Conservation (phyloP, 2,797 vertebrate genomes). For the Paratrypauchen microcephalus region DNA sequence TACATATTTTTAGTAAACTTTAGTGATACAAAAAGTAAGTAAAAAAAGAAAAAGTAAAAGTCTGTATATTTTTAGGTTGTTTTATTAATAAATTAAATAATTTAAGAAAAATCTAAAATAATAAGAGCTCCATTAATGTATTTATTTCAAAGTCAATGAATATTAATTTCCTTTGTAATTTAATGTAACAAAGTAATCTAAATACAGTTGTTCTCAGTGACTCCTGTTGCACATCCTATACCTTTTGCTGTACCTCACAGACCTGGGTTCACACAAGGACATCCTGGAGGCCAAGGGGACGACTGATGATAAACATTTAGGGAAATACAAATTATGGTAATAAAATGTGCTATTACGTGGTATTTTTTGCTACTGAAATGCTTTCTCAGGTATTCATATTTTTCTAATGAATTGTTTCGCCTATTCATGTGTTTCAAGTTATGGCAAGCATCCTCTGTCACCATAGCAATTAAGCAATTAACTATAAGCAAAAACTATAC, state of each 20-base stretch:
- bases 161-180: background rate
- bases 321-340: background rate
- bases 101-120: background rate
- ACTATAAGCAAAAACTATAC: too few species aligned
- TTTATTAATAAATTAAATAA: background rate
- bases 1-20: background rate
- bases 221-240: background rate
- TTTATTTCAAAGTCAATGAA: background rate
- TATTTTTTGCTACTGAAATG: background rate
- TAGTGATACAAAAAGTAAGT: background rate
- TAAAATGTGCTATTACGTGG: background rate
- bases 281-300: background rate
- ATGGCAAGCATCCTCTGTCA: too few species aligned
- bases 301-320: background rate
- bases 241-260: background rate
- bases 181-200: background rate
- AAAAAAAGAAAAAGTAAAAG: background rate
- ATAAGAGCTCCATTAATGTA: background rate
- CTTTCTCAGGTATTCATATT: background rate
- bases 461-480: too few species aligned
- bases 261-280: slow-evolving; percentile 4
- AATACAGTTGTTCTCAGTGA: background rate
- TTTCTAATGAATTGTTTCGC: background rate
- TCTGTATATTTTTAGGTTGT: background rate
- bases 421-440: background rate